Conservation (phyloP, 2,113 vertebrate genomes). For the Halichoeres trimaculatus region DNA sequence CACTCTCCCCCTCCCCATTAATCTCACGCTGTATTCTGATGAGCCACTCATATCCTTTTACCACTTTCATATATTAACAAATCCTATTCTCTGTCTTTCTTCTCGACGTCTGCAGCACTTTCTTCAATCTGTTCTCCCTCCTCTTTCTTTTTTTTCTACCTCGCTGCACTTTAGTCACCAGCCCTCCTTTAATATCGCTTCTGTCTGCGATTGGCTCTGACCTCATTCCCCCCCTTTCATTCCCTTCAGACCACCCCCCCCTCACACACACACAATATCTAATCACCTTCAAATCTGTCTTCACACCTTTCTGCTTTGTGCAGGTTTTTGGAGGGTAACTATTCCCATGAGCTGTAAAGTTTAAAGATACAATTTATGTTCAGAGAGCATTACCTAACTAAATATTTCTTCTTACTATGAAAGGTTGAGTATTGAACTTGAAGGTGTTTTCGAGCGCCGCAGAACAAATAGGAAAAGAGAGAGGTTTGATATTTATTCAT, state of each 20-base stretch:
- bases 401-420: background rate
- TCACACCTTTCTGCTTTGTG: conserved; percentile 57
- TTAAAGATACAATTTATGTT: conserved; percentile 14
- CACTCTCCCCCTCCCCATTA: conserved; percentile 42
- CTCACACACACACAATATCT: conserved; percentile 52
- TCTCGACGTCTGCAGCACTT: conserved; percentile 5
- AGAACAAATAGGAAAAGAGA: background rate
- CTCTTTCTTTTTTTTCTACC: background rate
- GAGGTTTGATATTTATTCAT: background rate
- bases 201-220: conserved; percentile 71
- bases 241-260: conserved; percentile 64
- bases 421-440: background rate
- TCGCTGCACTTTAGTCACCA: conserved; percentile 14
- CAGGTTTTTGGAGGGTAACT: conserved; percentile 6
- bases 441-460: background rate
- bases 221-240: conserved; percentile 68
- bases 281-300: conserved; percentile 60
- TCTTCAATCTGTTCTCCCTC: conserved; percentile 27
- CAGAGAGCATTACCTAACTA: background rate
- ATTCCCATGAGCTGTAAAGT: background rate
- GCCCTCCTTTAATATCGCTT: conserved; percentile 53
- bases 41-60: conserved; percentile 44
- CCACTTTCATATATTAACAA: conserved; percentile 53
- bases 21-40: conserved; percentile 32
- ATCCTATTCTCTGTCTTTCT: conserved; percentile 31